Base-by-base conservation (phyloP, 2,888 invertebrate genomes). In the Ditylenchus weischeri region DNA sequence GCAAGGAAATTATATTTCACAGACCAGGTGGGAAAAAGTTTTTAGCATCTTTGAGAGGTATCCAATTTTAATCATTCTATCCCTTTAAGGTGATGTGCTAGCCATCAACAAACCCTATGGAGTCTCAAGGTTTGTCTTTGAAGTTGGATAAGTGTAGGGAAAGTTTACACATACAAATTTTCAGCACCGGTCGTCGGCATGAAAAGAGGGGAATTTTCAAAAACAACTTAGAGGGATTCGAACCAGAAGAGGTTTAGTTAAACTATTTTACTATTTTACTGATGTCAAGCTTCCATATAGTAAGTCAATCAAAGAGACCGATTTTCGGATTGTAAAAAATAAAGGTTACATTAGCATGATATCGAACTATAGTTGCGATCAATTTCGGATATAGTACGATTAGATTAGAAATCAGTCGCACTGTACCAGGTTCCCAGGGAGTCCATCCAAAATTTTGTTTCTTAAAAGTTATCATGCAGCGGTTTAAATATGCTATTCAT, bases 51-150 rank as follows among this genome's bases (percentile, higher is more conserved):
- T 29, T 29, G 29, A 4, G 21, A 21, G 23, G 7, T 54, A 18
- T 10, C 23, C n/a, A n/a, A 10, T 29, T 23, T 54, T 18, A 7
- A 4, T 6, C 6, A 50, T n/a, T 21, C 10, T 15, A 54, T 8
- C 13, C 10, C 2, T 54, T 54, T 54, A 35, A 15, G 66, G 61
- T 19, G 62, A 66, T 49, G 29, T 66, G 18, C 62, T 66, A 15
- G 62, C 51, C 49, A 54, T 66, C 10, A n/a, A 66, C 62, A 66
- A 66, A 50, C 66, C 66, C 8, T 66, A 66, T 43, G 66, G 66
- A 29, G 57, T 64, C 38, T 49, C 19, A 29, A 61, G 66, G 11
- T 62, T 48, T 35, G 38, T 18, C 47, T 29, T 62, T 23, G 38
- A 63, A 19, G 62, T 19, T 8, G 21, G n/a, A 50, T 60, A 36